Evolutionary conservation across 2,113 vertebrate genomes (phyloP).

Genomic region (Sorex araneus): DNA sequence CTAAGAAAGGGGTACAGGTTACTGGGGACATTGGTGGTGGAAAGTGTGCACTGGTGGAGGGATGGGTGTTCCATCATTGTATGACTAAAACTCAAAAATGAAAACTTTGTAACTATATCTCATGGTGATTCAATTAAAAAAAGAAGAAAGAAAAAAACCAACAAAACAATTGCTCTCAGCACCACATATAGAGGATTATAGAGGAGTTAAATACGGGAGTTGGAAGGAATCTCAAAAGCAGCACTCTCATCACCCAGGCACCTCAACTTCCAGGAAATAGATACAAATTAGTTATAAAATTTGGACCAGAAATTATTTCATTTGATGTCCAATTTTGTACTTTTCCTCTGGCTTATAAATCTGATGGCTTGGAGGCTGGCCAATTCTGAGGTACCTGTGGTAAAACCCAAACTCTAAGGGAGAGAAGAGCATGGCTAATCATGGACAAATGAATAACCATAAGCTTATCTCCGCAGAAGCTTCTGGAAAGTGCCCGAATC

Average conservation of each 20-base stretch:
- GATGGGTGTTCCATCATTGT: too few relatives aligned
- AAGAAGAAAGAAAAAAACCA: too few relatives aligned
- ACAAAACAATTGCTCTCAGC: too few relatives aligned
- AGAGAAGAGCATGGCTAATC: not conserved
- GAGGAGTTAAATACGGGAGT: not conserved
- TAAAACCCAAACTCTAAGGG: not conserved
- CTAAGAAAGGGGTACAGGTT: too few relatives aligned
- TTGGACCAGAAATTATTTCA: not conserved
- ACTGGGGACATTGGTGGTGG: too few relatives aligned
- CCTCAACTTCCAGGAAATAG: constrained; percentile 44
- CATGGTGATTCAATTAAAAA: too few relatives aligned
- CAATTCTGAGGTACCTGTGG: not conserved
- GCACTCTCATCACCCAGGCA: not conserved
- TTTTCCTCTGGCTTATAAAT: not conserved
- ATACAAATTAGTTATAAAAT: not conserved
- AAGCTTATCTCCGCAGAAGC: not conserved
- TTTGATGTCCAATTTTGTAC: not conserved
- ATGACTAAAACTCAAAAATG: too few relatives aligned
- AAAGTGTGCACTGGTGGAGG: too few relatives aligned
- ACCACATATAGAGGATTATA: too few relatives aligned
- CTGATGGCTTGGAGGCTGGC: not conserved
- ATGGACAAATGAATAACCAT: not conserved
- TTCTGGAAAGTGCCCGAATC: constrained; percentile 36
- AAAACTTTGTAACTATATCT: too few relatives aligned
- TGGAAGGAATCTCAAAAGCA: not conserved